Percentiles rank a stretch among this genome's conserved stretches.
Evolutionary conservation across 2,113 vertebrate species (phyloP).

Genomic region (Pseudonaja textilis): DNA sequence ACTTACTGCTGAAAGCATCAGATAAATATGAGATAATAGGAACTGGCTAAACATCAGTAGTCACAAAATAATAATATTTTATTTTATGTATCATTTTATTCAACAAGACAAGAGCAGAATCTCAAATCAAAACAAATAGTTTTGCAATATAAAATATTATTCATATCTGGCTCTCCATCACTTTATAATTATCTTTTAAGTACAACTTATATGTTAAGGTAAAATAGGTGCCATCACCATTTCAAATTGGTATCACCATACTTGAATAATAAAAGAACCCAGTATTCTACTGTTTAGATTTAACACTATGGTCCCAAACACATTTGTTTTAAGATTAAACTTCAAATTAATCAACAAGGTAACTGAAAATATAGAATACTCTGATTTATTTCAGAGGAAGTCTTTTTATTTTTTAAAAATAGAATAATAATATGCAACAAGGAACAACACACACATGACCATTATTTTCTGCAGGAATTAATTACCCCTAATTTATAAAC

Average conservation of each 20-base stretch:
- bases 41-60: not conserved
- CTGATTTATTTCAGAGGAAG: not conserved
- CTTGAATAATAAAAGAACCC: not conserved
- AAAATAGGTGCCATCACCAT: not conserved
- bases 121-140: not conserved
- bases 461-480: not conserved
- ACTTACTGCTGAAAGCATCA: not conserved
- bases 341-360: not conserved
- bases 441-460: accelerated
- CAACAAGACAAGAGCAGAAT: not conserved
- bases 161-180: not conserved
- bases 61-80: not conserved
- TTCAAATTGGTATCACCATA: not conserved
- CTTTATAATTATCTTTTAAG: not conserved
- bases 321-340: not conserved
- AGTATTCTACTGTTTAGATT: not conserved
- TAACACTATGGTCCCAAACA: accelerated
- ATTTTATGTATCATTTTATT: not conserved
- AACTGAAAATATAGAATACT: accelerated
- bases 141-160: not conserved
- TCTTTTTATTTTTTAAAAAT: not conserved
- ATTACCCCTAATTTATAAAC: not conserved
- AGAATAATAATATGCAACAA: accelerated
- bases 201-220: not conserved
- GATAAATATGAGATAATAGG: not conserved